phyloP scores from a whole-genome alignment of 2,113 vertebrate genomes.

The Cebidichthys violaceus region DNA sequence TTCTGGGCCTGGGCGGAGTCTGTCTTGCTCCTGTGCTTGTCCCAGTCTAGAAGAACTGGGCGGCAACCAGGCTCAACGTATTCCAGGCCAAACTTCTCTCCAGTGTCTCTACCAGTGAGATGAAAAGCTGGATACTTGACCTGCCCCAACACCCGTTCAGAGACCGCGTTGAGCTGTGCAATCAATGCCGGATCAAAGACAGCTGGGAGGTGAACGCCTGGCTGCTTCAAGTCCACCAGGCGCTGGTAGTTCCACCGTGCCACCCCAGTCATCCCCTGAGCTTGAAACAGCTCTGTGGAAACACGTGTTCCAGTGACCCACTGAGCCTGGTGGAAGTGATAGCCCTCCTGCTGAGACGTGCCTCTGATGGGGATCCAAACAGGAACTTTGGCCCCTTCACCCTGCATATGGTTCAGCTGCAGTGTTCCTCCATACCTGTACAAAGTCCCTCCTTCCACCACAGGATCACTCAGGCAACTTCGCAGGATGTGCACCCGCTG shows the following conservation, averaged over 20 bases:
- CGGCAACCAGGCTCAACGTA: neutral
- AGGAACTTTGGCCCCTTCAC: neutral
- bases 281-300: neutral
- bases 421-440: neutral
- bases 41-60: too few species aligned
- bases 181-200: too few species aligned
- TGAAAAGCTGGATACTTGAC: neutral
- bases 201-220: too few species aligned
- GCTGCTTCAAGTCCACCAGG: too few species aligned
- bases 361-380: neutral
- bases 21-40: too few species aligned
- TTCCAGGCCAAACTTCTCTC: slow-evolving; percentile 1
- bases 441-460: neutral
- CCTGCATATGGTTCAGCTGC: neutral
- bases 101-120: neutral
- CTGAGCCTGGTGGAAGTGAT: too few species aligned
- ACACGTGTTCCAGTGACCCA: too few species aligned
- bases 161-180: too few species aligned
- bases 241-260: too few species aligned
- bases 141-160: neutral
- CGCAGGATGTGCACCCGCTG: neutral
- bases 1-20: too few species aligned
- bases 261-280: too few species aligned
- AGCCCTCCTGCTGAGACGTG: neutral
- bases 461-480: neutral